Conservation (phyloP, 2,113 vertebrate species). For the Seriola rivoliana region DNA sequence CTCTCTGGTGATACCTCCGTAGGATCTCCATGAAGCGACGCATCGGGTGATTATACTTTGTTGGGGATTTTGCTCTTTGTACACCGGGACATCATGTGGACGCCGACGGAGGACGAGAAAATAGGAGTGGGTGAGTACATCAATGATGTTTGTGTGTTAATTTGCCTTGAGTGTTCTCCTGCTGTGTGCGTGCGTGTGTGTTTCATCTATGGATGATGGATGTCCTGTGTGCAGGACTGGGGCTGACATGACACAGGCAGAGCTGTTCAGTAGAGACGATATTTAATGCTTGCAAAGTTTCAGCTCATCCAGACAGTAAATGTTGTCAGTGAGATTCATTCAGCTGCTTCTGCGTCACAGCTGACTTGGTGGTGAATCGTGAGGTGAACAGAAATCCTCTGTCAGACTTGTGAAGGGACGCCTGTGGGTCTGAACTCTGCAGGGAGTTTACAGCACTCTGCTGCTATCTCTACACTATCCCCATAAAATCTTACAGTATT, state of each 20-base stretch:
- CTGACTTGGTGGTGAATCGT: neutral
- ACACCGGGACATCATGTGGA: conserved; percentile 82
- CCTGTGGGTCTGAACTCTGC: neutral
- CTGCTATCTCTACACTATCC: neutral
- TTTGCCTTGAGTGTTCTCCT: neutral
- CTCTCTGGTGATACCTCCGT: conserved; percentile 3
- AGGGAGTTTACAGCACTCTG: neutral
- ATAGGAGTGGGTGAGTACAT: conserved; percentile 84
- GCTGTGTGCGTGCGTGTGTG: neutral
- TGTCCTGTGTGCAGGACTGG: neutral
- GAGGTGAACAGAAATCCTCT: neutral
- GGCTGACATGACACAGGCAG: too few species aligned
- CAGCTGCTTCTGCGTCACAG: neutral
- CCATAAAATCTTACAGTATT: neutral
- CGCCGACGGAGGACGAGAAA: conserved; percentile 85
- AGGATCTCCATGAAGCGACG: conserved; percentile 63
- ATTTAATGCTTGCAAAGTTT: neutral
- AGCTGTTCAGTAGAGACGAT: neutral
- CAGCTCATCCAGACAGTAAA: neutral
- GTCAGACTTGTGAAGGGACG: neutral
- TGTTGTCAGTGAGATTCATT: neutral
- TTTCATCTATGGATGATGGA: neutral
- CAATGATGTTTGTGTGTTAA: neutral
- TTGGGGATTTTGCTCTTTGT: conserved; percentile 33
- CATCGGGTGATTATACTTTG: conserved; percentile 50